Conservation (phyloP, 2,888 invertebrate species). For the Odontocerum albicorne region DNA sequence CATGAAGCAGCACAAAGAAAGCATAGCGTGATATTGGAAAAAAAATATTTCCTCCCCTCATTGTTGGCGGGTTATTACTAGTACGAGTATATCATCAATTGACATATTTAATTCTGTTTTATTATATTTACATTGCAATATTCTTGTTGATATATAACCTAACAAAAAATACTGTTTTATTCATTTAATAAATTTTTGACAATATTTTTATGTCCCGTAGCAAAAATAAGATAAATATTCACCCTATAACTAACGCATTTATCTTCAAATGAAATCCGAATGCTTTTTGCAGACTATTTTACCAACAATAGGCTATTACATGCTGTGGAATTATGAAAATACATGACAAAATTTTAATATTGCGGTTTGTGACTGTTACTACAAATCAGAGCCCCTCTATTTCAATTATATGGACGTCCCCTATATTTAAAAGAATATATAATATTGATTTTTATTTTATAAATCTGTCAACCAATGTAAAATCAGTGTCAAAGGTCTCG, state of each 20-base stretch:
- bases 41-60: too few species aligned
- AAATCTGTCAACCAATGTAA: slow-evolving; percentile 5
- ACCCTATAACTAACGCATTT: slow-evolving; percentile 1
- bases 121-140: too few species aligned
- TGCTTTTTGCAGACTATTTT: background rate
- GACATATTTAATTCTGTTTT: too few species aligned
- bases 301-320: background rate
- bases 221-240: background rate
- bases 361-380: slow-evolving; percentile 4
- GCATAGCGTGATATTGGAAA: too few species aligned
- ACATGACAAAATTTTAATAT: slow-evolving; percentile 6
- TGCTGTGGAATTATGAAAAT: slow-evolving; percentile 10
- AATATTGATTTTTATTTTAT: background rate
- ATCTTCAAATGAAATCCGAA: background rate
- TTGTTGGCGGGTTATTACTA: too few species aligned
- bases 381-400: background rate
- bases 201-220: too few species aligned
- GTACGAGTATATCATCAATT: too few species aligned
- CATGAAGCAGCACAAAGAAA: too few species aligned
- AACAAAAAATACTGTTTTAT: too few species aligned
- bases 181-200: too few species aligned
- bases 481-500: too few species aligned
- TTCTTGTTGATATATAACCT: too few species aligned
- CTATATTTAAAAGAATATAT: background rate
- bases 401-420: background rate